Conservation (phyloP, 2,113 vertebrate species). For the Campylomormyrus tamandua region DNA sequence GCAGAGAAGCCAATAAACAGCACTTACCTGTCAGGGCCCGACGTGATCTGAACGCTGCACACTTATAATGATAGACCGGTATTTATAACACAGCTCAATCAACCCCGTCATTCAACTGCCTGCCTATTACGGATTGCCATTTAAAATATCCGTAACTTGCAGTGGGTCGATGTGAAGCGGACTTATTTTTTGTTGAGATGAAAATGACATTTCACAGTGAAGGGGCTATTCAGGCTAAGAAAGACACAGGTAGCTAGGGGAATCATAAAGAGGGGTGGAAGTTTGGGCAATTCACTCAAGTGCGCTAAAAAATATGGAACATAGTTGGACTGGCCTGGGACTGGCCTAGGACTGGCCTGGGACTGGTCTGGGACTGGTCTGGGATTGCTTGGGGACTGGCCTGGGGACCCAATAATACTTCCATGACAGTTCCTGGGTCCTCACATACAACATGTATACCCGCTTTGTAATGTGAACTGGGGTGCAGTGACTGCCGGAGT, state of each 20-base stretch:
- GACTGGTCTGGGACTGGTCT: background rate
- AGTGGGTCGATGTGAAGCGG: background rate
- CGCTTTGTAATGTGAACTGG: background rate
- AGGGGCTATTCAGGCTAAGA: background rate
- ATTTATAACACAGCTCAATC: background rate
- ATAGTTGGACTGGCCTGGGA: background rate
- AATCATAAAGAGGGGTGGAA: background rate
- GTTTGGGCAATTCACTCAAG: background rate
- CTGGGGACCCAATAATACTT: background rate
- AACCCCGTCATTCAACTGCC: background rate
- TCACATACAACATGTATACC: background rate
- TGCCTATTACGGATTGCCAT: background rate
- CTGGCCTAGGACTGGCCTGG: background rate
- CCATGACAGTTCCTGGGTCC: background rate
- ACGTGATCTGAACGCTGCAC: background rate
- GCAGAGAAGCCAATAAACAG: background rate
- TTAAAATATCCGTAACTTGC: background rate
- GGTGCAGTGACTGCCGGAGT: background rate
- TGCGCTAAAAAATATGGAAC: background rate
- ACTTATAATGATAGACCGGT: background rate
- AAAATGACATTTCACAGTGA: background rate
- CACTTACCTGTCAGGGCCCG: background rate
- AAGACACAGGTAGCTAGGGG: background rate
- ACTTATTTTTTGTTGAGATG: background rate
- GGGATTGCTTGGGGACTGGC: background rate